These are phyloP conservation scores for Ophion obscuratus DNA, from an alignment of 2,888 invertebrate genomes.

Conservation along the genomic window DNA sequence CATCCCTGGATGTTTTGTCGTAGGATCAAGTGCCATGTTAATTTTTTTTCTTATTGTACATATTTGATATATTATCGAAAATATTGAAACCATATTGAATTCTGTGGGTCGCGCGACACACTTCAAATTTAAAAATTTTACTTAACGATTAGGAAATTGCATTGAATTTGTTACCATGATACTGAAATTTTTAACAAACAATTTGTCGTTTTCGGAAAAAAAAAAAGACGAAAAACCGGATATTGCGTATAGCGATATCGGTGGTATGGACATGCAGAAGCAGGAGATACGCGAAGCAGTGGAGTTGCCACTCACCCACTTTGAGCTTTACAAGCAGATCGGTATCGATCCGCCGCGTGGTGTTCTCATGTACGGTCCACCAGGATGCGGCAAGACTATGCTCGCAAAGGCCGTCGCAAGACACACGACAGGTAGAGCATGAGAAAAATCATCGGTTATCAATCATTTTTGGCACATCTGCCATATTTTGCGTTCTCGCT, in stretches of 20 bases:
- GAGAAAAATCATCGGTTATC: not conserved
- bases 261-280: slow-evolving; percentile 99
- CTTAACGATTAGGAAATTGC: not conserved
- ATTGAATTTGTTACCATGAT: not conserved
- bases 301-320: slow-evolving; percentile 98
- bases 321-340: slow-evolving; percentile 98
- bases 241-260: slow-evolving; percentile 98
- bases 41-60: too few relatives aligned
- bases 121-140: too few relatives aligned
- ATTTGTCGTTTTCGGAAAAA: not conserved
- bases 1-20: too few relatives aligned
- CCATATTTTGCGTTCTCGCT: not conserved
- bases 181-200: not conserved
- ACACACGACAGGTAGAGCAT: slow-evolving; percentile 93
- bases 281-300: slow-evolving; percentile 99
- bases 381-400: slow-evolving; percentile 99
- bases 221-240: slow-evolving; percentile 97
- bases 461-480: not conserved
- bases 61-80: too few relatives aligned
- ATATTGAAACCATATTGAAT: too few relatives aligned
- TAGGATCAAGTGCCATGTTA: too few relatives aligned
- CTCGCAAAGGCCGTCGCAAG: slow-evolving; percentile 99
- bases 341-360: slow-evolving; percentile 99
- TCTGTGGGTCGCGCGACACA: too few relatives aligned
- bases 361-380: slow-evolving; percentile 99